Evolutionary conservation across 2,888 invertebrate species (phyloP), one percentile per base, ranked within the genome.

Genomic region (Phengaris alcon): DNA sequence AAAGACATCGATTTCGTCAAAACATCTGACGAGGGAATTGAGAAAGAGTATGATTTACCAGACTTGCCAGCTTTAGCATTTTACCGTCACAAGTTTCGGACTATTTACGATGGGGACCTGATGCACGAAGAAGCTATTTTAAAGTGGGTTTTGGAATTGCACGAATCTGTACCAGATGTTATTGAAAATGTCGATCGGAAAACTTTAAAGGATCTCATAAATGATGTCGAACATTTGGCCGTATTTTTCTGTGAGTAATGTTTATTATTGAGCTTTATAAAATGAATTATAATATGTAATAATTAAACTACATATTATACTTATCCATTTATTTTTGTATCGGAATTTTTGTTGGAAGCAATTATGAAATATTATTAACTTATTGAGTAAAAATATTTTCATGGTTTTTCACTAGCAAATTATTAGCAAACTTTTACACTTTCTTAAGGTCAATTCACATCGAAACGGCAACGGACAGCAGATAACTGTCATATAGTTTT

Each of bases 131-230:
- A 98, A 83, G 96, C 96, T 78, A 97, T 98, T 82, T 93, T 98
- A 69, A 97, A 97, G 79, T 98, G 98, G 98, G 96, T 98, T n/a
- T 91, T 97, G 77, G 96, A 97, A 35, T 94, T 98, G 75, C 96
- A 97, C 80, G 97, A 96, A 81, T 95, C 97, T 4, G 96, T 96
- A 74, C 97, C 97, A 22, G 98, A 98, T 90, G 96, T 98, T 52
- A 98, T 98, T 84, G 98, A 98, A 90, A 97, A 94, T 82, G 98
- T 98, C 52, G 98, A 98, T 85, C 95, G 97, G 79, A 97, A 97
- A 89, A 98, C 98, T 48, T 93, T 98, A 77, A 97, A 98, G 89
- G 96, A 97, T 83, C 94, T 98, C 46, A 97, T 98, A 82, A 96
- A 97, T 85, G 97, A 98, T 82, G 97, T 98, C 46, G 98, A 98